Conservation (phyloP, 2,888 invertebrate species). For the Apodemia zela region DNA sequence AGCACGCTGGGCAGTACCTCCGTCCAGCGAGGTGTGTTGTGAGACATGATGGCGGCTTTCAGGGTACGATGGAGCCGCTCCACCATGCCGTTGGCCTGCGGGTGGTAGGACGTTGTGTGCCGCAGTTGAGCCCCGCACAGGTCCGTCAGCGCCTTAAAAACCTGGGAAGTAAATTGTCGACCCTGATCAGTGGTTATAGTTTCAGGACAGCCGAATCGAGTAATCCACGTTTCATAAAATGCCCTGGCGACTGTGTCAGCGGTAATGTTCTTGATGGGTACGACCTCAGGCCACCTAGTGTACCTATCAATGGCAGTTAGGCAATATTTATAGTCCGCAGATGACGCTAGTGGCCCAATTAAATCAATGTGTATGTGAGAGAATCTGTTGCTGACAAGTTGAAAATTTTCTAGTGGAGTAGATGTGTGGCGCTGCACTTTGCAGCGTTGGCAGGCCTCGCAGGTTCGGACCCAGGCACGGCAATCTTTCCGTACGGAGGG, state of each 20-base stretch:
- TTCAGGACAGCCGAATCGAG: constrained; percentile 1
- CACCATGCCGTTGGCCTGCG: constrained; percentile 23
- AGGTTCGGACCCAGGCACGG: not conserved
- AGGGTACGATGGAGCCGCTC: constrained; percentile 23
- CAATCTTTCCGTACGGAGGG: not conserved
- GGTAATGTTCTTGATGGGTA: not conserved
- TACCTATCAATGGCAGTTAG: constrained; percentile 1
- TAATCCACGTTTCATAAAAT: not conserved
- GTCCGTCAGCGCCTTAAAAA: constrained; percentile 13
- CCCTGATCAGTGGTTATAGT: constrained; percentile 28
- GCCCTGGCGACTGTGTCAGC: not conserved
- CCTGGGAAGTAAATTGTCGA: constrained; percentile 28
- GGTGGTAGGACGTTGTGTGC: constrained; percentile 20
- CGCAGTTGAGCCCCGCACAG: constrained; percentile 17
- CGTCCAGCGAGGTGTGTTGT: constrained; percentile 14
- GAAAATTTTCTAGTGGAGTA: not conserved
- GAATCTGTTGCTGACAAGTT: not conserved
- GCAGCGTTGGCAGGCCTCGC: not conserved
- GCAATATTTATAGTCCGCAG: not conserved
- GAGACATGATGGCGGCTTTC: constrained; percentile 22
- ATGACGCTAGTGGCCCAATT: not conserved
- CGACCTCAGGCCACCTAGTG: constrained; percentile 3
- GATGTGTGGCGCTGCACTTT: not conserved
- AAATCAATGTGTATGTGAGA: not conserved
- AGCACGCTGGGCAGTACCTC: constrained; percentile 21